These are phyloP conservation scores for Lapara coniferarum DNA, from an alignment of 2,888 invertebrate species.

Conservation along the genomic window DNA sequence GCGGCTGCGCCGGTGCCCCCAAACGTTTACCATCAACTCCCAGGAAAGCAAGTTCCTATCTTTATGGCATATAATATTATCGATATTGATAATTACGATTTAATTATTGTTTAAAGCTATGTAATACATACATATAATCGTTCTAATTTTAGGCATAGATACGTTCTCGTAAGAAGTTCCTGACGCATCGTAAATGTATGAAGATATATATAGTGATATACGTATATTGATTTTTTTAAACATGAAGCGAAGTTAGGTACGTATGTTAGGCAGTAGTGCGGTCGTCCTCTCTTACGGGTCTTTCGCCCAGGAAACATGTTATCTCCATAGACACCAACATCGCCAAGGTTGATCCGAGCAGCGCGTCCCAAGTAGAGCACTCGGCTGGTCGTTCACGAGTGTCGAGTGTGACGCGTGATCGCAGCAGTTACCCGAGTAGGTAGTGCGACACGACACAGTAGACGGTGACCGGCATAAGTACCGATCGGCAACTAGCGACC, in stretches of 20 bases:
- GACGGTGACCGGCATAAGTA: slow-evolving; percentile 20
- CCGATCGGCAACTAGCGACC: background rate
- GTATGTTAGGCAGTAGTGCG: slow-evolving; percentile 83
- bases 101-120: slow-evolving; percentile 85
- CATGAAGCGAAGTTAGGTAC: slow-evolving; percentile 82
- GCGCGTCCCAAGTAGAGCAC: background rate
- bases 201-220: slow-evolving; percentile 83
- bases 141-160: slow-evolving; percentile 84
- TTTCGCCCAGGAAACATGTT: slow-evolving; percentile 44
- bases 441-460: slow-evolving; percentile 26
- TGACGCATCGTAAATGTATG: slow-evolving; percentile 84
- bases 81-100: slow-evolving; percentile 85
- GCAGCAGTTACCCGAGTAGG: background rate
- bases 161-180: slow-evolving; percentile 85
- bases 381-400: slow-evolving; percentile 5
- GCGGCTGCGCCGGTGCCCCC: slow-evolving; percentile 75
- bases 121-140: slow-evolving; percentile 85
- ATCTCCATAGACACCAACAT: background rate
- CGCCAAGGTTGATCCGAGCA: background rate
- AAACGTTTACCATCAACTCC: slow-evolving; percentile 80
- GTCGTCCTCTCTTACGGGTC: slow-evolving; percentile 77
- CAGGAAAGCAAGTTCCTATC: slow-evolving; percentile 85
- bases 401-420: slow-evolving; percentile 10
- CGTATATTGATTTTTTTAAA: slow-evolving; percentile 83
- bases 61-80: slow-evolving; percentile 85